Evolutionary conservation across 2,797 vertebrate species (phyloP), one percentile per base, ranked within the genome.

Genomic region (Gallinago stenura): DNA sequence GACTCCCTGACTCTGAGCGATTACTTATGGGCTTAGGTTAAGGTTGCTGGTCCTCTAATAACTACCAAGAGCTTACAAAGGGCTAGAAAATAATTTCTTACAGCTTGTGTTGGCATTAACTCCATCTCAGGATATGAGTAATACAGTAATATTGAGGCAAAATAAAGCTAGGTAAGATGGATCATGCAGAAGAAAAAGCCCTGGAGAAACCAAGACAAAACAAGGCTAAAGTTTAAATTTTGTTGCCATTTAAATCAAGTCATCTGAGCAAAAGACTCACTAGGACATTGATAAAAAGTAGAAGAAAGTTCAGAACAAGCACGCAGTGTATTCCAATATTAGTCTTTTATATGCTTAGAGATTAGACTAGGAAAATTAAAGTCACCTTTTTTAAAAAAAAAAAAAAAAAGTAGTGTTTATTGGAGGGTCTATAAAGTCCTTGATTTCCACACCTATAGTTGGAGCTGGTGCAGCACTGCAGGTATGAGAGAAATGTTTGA

Each of bases 61-160:
- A 80, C 51, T 60, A 75, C 19, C 20, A 78, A 58, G 57, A 83
- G 6, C 60, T 80, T 68, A 85, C 33, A 76, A 81, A 85, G 14
- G 30, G 21, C 15, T 83, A 87, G 26, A 71, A 93, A 81, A 73
- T 69, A 48, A 58, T 83, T 95, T 71, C 53, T 71, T 68, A 61
- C 20, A 58, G 31, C 35, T 76, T 91, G 62, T 58, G 5, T 22
- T 83, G 60, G 39, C 37, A 64, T 87, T 83, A 71, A 73, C 4
- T 71, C 48, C 28, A 64, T n/a, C 45, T 81, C 50, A 76, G 45
- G 30, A 41, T 76, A 51, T 11, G 25, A 85, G 15, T 56, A 61
- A 90, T 12, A 57, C 16, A 61, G 21, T 12, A 75, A 85, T 15
- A 75, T 3, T 7, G 7, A 39, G 9, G 50, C 15, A 78, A 83